Base-by-base conservation (phyloP, 2,113 vertebrate species). In the Cheilinus undulatus region DNA sequence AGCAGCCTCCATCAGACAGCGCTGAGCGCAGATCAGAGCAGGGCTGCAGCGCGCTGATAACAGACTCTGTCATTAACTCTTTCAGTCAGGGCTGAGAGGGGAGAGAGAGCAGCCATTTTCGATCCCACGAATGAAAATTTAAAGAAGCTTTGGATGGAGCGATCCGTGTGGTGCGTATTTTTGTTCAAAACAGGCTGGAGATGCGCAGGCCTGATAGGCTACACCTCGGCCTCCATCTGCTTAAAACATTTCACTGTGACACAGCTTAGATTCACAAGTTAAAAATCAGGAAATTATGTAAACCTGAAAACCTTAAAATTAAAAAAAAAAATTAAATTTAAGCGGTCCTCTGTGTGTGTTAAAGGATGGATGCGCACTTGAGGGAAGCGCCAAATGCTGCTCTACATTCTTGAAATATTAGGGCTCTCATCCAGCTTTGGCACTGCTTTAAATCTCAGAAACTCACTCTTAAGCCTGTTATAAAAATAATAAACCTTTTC, bases 31-130 rank as follows among this genome's bases (percentile, higher is more conserved):
- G 81, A 89, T 89, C 86, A 89, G 67, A 87, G 78, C 49, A 88
- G 87, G 91, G 86, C 91, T 94, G 93, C 83, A 77, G 69, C 73
- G 60, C 30, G 71, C 83, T 89, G 93, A 93, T 94, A 94, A 94
- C 86, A 85, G 77, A 73, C 76, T 69, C 63, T 57, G 73, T 76
- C 84, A 87, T 92, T 93, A 92, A 93, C 86, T 88, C 90, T 74
- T 89, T 84, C 85, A 80, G 52, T 81, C 83, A 60, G 80, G 57
- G 32, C 51, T 7, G 15, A 54, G 60, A 7, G 19, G 15, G 60
- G 63, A 19, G 7, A 7, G 38, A 38, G 50, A 40, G 79, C 59
- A 68, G 68, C 38, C 69, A 67, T 82, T 82, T 69, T 80, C 69
- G 61, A 78, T 72, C 49, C 70, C 69, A 61, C 80, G 27, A 38